Base-by-base conservation (phyloP, 2,797 vertebrate genomes). In the Acanthis flammea region DNA sequence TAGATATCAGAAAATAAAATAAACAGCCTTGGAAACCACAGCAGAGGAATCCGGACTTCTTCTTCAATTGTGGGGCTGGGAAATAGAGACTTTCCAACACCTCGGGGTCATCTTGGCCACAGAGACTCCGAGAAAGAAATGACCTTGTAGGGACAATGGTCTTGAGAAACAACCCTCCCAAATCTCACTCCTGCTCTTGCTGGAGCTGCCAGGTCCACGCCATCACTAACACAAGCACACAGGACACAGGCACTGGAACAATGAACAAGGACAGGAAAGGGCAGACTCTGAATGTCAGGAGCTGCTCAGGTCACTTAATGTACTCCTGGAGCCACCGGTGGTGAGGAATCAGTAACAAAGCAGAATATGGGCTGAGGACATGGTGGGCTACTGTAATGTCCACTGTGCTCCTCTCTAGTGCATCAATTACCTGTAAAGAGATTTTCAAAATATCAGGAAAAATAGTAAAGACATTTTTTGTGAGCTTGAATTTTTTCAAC, bases 201-300 rank as follows among this genome's bases (percentile, higher is more conserved):
- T 50, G 50, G 13, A 31, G 24, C 27, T 77, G 41, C 19, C 33
- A 2, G 0, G 2, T 39, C 35, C 10, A 0, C 7, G 6, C 14
- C 12, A 31, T 58, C 12, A 2, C 19, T 31, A 19, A 25, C 42
- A 41, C 9, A 47, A 63, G 19, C 14, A 14, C 42, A 39, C 5
- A 30, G 35, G n/a, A 30, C 12, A 13, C 0, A 0, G 16, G 9
- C 47, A 33, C 11, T 45, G 42, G 45, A 82, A 4, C 35, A 44
- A 6, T 21, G 47, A 57, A 22, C 21, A 21, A 39, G 21, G 12
- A 17, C 50, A 72, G 31, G 23, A 61, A 65, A 47, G 72, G 77
- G 28, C 35, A 86, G 45, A 13, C 35, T 31, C 47, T 48, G 54
- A 77, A 45, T 42, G 37, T 55, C 74, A 83, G 68, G 33, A 62